These are phyloP conservation scores for Anastrepha obliqua DNA, from an alignment of 1,140 invertebrate species.

Conservation along the genomic window DNA sequence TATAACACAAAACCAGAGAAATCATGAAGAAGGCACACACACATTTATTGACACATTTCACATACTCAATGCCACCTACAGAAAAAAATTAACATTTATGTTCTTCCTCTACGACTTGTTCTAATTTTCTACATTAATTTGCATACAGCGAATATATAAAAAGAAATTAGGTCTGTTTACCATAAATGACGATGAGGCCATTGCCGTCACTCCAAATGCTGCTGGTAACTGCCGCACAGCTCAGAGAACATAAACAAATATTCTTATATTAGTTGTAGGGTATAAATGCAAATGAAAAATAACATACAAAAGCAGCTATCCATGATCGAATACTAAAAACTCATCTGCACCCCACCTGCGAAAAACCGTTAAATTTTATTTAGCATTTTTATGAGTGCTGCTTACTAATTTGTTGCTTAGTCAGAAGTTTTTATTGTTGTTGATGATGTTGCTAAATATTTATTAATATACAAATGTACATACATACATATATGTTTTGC, in stretches of 20 bases:
- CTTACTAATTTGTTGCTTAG: background rate
- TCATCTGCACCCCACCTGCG: background rate
- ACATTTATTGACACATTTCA: background rate
- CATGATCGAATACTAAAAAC: background rate
- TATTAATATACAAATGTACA: no score
- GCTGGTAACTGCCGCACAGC: background rate
- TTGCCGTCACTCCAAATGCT: background rate
- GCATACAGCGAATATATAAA: background rate
- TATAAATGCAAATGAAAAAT: background rate
- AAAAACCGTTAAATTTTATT: slow-evolving; percentile 11
- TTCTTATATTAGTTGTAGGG: no score
- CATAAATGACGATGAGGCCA: background rate
- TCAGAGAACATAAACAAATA: background rate
- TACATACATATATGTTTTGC: background rate
- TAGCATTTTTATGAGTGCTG: slow-evolving; percentile 10
- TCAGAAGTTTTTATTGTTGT: background rate
- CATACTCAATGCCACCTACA: background rate
- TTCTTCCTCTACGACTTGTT: background rate
- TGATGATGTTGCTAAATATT: no score
- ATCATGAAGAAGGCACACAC: background rate
- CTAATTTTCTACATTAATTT: slow-evolving; percentile 16
- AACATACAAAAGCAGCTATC: background rate
- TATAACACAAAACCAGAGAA: background rate
- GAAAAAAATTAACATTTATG: background rate
- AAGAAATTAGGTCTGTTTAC: slow-evolving; percentile 41